Evolutionary conservation across 37 sponge, comb jelly and placozoan species (phyloP).

Genomic region (Mnemiopsis leidyi): DNA sequence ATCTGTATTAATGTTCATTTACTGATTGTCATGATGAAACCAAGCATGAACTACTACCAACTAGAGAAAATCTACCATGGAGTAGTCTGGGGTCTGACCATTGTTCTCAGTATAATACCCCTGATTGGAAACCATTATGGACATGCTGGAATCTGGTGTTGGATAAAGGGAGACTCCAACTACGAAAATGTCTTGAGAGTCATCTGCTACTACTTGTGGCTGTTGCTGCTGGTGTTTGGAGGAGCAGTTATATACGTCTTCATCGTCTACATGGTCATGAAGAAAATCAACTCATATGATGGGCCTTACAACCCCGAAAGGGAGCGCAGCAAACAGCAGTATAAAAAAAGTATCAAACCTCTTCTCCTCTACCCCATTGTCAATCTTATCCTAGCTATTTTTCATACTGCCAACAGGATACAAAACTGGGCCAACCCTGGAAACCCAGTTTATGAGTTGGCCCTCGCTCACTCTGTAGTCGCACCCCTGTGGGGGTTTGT

Average conservation of each 20-base stretch:
- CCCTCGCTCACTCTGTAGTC: background rate
- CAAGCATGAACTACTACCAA: background rate
- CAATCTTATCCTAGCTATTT: background rate
- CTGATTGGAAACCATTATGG: constrained; percentile 36
- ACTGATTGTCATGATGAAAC: constrained; percentile 5
- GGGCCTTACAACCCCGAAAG: background rate
- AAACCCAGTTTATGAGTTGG: background rate
- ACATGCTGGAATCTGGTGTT: constrained; percentile 43
- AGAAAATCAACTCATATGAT: background rate
- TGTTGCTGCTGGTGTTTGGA: constrained; percentile 17
- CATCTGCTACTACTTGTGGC: constrained; percentile 39
- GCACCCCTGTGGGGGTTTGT: constrained; percentile 14
- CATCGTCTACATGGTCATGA: background rate
- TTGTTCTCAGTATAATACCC: constrained; percentile 25
- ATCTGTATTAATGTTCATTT: background rate
- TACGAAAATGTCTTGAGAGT: constrained; percentile 35
- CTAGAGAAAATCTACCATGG: constrained; percentile 14
- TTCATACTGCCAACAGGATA: background rate
- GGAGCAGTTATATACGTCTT: constrained; percentile 24
- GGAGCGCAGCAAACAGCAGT: background rate
- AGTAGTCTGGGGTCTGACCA: background rate
- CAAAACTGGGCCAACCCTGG: constrained; percentile 45
- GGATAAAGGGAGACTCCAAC: background rate
- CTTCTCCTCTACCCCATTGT: constrained; percentile 41
- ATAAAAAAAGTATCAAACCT: background rate